These are phyloP conservation scores for Willisornis vidua DNA, from an alignment of 2,113 vertebrate genomes.

Conservation along the genomic window DNA sequence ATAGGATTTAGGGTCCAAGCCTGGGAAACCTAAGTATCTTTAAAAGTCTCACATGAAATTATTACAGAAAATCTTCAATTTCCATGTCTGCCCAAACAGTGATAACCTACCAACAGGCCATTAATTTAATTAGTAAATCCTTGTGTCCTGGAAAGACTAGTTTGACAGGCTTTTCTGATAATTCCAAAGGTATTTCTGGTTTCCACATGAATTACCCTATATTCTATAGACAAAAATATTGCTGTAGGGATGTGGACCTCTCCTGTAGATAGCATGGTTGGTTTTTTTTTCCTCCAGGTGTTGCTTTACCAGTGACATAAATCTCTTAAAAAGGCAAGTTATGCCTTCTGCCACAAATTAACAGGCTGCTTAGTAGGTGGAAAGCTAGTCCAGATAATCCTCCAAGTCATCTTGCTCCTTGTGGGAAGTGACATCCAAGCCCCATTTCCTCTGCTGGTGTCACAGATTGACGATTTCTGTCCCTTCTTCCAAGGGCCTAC, in stretches of 20 bases:
- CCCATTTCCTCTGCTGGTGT: rapidly evolving
- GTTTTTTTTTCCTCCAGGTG: background rate
- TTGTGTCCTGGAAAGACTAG: background rate
- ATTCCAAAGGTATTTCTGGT: background rate
- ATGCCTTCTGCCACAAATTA: background rate
- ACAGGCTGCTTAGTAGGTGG: background rate
- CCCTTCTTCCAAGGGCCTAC: background rate
- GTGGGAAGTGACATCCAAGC: background rate
- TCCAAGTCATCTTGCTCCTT: background rate
- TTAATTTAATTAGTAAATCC: background rate
- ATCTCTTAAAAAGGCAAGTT: background rate
- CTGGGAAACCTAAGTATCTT: background rate
- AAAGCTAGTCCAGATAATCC: background rate
- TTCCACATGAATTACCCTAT: background rate
- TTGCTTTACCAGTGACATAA: background rate
- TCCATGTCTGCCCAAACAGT: background rate
- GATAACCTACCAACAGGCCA: background rate
- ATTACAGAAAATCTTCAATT: background rate
- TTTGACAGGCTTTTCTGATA: background rate
- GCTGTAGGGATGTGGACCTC: background rate
- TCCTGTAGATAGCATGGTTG: background rate
- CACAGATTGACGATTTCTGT: background rate
- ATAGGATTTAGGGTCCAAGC: background rate
- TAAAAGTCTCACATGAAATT: background rate
- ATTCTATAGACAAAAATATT: rapidly evolving